phyloP scores from a whole-genome alignment of 2,797 vertebrate species.

The Emys orbicularis region DNA sequence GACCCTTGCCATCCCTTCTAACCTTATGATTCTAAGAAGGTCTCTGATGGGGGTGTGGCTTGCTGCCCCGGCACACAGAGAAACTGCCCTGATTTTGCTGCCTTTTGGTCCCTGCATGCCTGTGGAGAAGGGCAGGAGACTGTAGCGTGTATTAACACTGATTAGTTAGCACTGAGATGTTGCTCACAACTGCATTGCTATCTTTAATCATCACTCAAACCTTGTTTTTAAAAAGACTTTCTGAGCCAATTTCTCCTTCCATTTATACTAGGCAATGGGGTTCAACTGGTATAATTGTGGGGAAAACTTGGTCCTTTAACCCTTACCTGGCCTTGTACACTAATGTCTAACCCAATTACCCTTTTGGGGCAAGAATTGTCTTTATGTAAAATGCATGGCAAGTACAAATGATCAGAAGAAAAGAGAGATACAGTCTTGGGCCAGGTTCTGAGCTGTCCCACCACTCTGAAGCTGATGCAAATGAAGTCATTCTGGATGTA shows the following conservation, averaged over 20 bases:
- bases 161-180: not conserved
- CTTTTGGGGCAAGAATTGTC: not conserved
- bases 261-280: not conserved
- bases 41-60: too few species aligned
- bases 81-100: not conserved
- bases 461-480: not conserved
- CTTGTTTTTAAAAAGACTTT: not conserved
- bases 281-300: not conserved
- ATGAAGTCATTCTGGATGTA: not conserved
- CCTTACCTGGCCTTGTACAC: not conserved
- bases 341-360: not conserved
- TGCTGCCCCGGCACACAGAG: too few species aligned
- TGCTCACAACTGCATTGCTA: not conserved
- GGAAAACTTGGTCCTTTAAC: not conserved
- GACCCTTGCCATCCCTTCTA: too few species aligned
- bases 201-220: not conserved
- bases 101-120: not conserved
- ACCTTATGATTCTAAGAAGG: too few species aligned
- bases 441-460: not conserved
- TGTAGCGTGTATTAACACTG: not conserved
- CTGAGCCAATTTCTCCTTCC: not conserved
- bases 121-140: not conserved
- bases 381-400: not conserved
- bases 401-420: not conserved
- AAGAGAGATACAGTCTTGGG: not conserved